A percentile compares a stretch with the other conserved stretches of the same genome.
phyloP scores from a whole-genome alignment of 2,797 vertebrate species.

The Cygnus olor region DNA sequence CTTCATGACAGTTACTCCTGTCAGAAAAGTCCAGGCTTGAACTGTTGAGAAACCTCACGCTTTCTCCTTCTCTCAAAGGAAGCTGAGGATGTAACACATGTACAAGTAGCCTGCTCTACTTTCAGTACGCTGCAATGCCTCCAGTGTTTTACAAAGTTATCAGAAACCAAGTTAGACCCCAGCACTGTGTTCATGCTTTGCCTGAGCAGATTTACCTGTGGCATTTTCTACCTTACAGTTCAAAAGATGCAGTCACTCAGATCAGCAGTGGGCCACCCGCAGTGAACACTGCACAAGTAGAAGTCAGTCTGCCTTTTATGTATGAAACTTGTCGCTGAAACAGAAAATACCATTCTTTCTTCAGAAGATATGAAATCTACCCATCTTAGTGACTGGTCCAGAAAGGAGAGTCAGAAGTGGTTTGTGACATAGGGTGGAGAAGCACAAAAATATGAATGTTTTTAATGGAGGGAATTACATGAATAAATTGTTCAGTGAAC shows the following conservation, averaged over 20 bases:
- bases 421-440: not conserved
- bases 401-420: not conserved
- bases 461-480: not conserved
- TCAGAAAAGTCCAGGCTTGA: not conserved
- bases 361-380: not conserved
- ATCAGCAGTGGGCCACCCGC: not conserved
- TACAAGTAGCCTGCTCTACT: fast-evolving
- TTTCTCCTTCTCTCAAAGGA: not conserved
- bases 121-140: not conserved
- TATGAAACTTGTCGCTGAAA: not conserved
- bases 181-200: not conserved
- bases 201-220: not conserved
- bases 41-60: not conserved
- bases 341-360: not conserved
- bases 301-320: not conserved
- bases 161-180: not conserved
- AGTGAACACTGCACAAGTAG: not conserved
- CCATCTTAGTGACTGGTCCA: not conserved
- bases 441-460: not conserved
- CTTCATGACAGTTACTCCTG: not conserved
- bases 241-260: not conserved
- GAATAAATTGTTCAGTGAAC: not conserved
- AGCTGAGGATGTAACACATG: not conserved
- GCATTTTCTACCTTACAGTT: not conserved
- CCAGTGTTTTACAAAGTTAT: not conserved